A percentile compares a stretch with the other conserved stretches of the same genome.
These are phyloP conservation scores for Drosophila recens DNA, from an alignment of 2,888 invertebrate species.

Conservation along the genomic window DNA sequence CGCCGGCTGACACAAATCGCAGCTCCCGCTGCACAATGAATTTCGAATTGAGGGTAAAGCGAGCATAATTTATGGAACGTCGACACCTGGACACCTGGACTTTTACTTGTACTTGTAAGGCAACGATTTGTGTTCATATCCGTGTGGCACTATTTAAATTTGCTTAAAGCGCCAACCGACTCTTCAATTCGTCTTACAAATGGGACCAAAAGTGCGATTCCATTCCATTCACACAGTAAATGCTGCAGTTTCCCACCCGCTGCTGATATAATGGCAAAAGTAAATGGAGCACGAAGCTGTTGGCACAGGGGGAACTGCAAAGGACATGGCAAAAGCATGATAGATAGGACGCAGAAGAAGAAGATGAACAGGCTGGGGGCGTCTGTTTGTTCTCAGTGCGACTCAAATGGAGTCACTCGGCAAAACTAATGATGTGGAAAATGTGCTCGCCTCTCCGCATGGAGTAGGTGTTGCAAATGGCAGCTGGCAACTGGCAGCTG, in stretches of 20 bases:
- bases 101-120: background rate
- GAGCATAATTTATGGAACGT: constrained; percentile 77
- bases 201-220: constrained; percentile 35
- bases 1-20: constrained; percentile 64
- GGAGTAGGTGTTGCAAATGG: constrained; percentile 62
- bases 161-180: constrained; percentile 62
- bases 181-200: constrained; percentile 54
- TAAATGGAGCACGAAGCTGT: constrained; percentile 75
- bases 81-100: constrained; percentile 56
- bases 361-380: constrained; percentile 8
- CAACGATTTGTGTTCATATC: constrained; percentile 1
- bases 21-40: constrained; percentile 59
- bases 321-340: constrained; percentile 11
- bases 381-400: constrained; percentile 54
- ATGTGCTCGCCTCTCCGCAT: constrained; percentile 62
- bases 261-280: constrained; percentile 54
- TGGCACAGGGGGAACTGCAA: constrained; percentile 16
- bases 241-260: constrained; percentile 5
- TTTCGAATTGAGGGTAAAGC: constrained; percentile 73
- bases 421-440: constrained; percentile 83
- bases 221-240: constrained; percentile 17
- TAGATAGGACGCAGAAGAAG: constrained; percentile 7
- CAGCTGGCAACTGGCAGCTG: constrained; percentile 42
- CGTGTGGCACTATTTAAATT: constrained; percentile 71
- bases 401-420: constrained; percentile 78